Base-by-base conservation (phyloP, 2,113 vertebrate genomes). In the Hippocampus comes region DNA sequence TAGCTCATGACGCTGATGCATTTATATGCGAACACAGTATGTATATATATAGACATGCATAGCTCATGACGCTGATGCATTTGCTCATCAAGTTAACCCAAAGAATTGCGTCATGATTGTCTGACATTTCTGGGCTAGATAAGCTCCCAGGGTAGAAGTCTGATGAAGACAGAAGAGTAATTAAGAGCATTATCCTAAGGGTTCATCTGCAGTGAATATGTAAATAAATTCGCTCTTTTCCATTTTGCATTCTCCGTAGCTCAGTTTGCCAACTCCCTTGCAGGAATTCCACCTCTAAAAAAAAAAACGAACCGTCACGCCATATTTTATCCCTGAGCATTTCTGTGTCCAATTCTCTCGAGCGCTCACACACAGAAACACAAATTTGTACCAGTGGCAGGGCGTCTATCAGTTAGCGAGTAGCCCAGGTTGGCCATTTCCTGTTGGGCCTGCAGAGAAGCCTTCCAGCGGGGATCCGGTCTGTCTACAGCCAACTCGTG, bases 381-480 rank as follows among this genome's bases (percentile, higher is more conserved):
- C 18, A 63, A 48, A 65, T 48, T 18, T 14, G 42, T 92, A 98
- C 96, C 96, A 79, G 90, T 96, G 86, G 94, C 93, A 92, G 95
- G 95, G 87, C 92, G 94, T 89, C 95, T 94, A 72, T 98, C 96
- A 21, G 95, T 94, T 0, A 97, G 92, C 15, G 95, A 96, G 89
- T 97, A 97, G 73, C 95, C 95, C 42, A 97, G 94, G 79, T 95
- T 94, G 84, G 95, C 94, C 51, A 96, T 90, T 76, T 98, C 95
- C 74, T 94, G 94, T 88, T 96, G 96, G 82, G 95, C 94, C 78
- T 95, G 96, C 76, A 96, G 88, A n/a, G 95, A 95, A 59, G 94
- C 94, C 89, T 98, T 97, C 96, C 96, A 98, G 60, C 97, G 95
- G 0, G 95, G 94, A 81, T 97, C 96, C 25, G 96, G 96, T 77